Base-by-base conservation (phyloP, 1,140 invertebrate genomes). In the Conus ventricosus region DNA sequence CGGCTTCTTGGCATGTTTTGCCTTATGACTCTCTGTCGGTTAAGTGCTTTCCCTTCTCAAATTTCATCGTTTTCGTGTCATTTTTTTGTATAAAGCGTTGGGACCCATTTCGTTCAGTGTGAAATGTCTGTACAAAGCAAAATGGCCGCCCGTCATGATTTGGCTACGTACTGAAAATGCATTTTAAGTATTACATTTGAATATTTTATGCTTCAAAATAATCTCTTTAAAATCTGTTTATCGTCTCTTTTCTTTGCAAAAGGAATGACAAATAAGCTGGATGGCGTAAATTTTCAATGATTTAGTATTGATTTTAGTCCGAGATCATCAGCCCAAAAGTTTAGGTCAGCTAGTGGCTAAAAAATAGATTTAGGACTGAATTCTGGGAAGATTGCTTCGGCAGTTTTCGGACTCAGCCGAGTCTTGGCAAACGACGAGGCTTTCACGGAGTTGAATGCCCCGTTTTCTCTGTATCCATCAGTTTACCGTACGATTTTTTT, bases 1-100 rank as follows among this genome's bases (percentile, higher is more conserved):
- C 23, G 23, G 23, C 91, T 91, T 78, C 91, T 88, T 78, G 92
- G 91, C 93, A 92, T 93, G 25, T 71, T 90, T 53, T 76, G 71
- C 83, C 60, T 71, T 71, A 71, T 23, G 10, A 23, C 20, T 20
- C 6, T 13, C 67, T 71, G 15, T 13, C 67, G 6, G 23, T 71
- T 1, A 71, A n/a, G 23, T 71, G 67, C 67, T 71, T 71, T 71
- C 67, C 67, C 20, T 71, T 71, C 67, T 71, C 13, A 71, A 71
- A 23, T 71, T 71, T 13, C 20, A 23, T 71, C 67, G 67, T 71
- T 71, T 23, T 71, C 15, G 20, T 71, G 67, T 71, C 67, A n/a
- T 71, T 71, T n/a, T 71, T 23, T 71, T 20, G 11, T 71, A 13
- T 17, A n/a, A 63, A 63, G 60, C 60, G 0, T 7, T 17, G 67